Percentiles rank a stretch among this genome's conserved stretches.
phyloP scores from a whole-genome alignment of 2,797 vertebrate genomes.

The Parotocinclus haroldoi region DNA sequence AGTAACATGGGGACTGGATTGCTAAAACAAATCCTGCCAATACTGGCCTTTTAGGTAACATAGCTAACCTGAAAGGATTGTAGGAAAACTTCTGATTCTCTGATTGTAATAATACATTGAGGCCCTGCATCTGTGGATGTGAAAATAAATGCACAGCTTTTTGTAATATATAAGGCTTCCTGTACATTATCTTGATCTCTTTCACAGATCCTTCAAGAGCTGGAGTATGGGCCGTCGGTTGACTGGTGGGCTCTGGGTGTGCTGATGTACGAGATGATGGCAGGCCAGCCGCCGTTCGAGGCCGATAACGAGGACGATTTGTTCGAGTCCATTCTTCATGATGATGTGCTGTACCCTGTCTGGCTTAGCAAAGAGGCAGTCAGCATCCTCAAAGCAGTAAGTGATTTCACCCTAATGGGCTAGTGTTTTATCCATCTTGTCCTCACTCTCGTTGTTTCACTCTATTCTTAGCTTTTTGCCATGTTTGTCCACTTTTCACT shows the following conservation, averaged over 20 bases:
- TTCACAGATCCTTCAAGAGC: slow-evolving; percentile 87
- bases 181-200: neutral
- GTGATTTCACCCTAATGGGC: slow-evolving; percentile 34
- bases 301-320: slow-evolving; percentile 95
- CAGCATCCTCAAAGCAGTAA: slow-evolving; percentile 91
- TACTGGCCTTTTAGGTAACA: no score
- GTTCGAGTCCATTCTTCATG: slow-evolving; percentile 94
- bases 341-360: slow-evolving; percentile 91
- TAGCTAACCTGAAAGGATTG: no score
- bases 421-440: neutral
- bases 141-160: no score
- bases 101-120: no score
- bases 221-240: slow-evolving; percentile 91
- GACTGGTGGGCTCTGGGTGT: slow-evolving; percentile 97
- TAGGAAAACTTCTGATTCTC: no score
- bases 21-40: no score
- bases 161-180: neutral
- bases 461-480: slow-evolving; percentile 14
- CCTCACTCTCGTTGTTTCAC: slow-evolving; percentile 14
- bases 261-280: slow-evolving; percentile 98
- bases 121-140: neutral
- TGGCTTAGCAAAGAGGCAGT: slow-evolving; percentile 98
- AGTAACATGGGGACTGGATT: no score
- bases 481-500: slow-evolving; percentile 32
- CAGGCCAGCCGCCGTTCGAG: slow-evolving; percentile 92